A percentile compares a stretch with the other conserved stretches of the same genome.
phyloP scores from a whole-genome alignment of 2,888 invertebrate species.

The Platerodrilus igneus region DNA sequence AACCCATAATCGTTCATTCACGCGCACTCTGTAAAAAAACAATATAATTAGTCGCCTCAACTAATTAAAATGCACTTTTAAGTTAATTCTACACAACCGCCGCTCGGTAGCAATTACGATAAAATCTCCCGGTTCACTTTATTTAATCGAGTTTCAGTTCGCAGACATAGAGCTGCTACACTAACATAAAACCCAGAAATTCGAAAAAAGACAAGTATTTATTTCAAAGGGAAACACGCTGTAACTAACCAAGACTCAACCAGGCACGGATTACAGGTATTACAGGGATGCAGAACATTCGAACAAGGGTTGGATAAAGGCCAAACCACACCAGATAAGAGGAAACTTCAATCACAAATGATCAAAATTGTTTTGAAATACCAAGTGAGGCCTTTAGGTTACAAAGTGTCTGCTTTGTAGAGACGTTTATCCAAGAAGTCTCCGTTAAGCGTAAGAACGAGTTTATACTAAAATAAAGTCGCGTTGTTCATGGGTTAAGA shows the following conservation, averaged over 20 bases:
- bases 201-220: constrained; percentile 18
- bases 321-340: constrained; percentile 32
- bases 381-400: too few relatives aligned
- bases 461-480: too few relatives aligned
- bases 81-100: neutral
- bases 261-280: constrained; percentile 12
- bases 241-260: constrained; percentile 13
- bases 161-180: constrained; percentile 18
- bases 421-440: too few relatives aligned
- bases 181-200: too few relatives aligned
- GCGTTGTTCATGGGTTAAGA: too few relatives aligned
- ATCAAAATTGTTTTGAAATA: constrained; percentile 13
- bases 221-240: constrained; percentile 14
- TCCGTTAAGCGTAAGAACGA: too few relatives aligned
- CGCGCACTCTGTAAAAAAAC: constrained; percentile 9
- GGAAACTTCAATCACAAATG: constrained; percentile 21
- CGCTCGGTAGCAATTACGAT: constrained; percentile 10
- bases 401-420: too few relatives aligned
- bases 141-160: constrained; percentile 4
- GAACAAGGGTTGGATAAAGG: constrained; percentile 29
- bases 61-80: neutral
- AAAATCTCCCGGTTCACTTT: constrained; percentile 2
- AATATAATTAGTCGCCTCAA: neutral
- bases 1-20: constrained; percentile 16
- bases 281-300: constrained; percentile 21